Evolutionary conservation across 2,797 vertebrate species (phyloP), one percentile per base, ranked within the genome.

Genomic region (Eurystomus glaucurus): DNA sequence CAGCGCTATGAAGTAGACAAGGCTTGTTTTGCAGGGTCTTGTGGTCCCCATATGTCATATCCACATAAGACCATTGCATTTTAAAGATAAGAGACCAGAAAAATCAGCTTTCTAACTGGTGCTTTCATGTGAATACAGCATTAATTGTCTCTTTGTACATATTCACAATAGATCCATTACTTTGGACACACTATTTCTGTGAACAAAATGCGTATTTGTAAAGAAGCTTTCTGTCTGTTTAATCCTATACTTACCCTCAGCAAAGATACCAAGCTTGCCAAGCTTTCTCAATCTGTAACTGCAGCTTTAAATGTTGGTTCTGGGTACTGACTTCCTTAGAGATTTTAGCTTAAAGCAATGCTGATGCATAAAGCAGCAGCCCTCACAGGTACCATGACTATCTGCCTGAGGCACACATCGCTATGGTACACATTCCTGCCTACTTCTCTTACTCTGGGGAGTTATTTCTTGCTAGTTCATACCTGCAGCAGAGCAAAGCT

Each of bases 81-180:
- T 82, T 66, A 86, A 90, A 97, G 95, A 96, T 94, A 96, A 95
- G 81, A 68, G 14, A 85, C 57, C 10, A 91, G 60, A 45, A 91
- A 91, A 93, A 95, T 71, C 79, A 90, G 61, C 48, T 88, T 96
- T 88, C 51, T 81, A 75, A 80, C 31, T 55, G 51, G 20, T 85
- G 48, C 48, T 77, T 94, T 94, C 58, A 93, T 70, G 43, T 58
- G 74, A 90, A 94, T 80, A 41, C 84, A 70, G n/a, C 48, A 78
- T 57, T 93, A 84, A 86, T 95, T 71, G 12, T 87, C 45, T 61
- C 87, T 95, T 91, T 94, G 74, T 79, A 75, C 8, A 26, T 74
- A 84, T 85, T 93, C 81, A 77, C 58, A 94, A 65, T 43, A 74
- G 62, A 87, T 85, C 89, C 19, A 48, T 83, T 83, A 55, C 41